Conservation (phyloP, 2,888 invertebrate species). For the Sycophila texana region DNA sequence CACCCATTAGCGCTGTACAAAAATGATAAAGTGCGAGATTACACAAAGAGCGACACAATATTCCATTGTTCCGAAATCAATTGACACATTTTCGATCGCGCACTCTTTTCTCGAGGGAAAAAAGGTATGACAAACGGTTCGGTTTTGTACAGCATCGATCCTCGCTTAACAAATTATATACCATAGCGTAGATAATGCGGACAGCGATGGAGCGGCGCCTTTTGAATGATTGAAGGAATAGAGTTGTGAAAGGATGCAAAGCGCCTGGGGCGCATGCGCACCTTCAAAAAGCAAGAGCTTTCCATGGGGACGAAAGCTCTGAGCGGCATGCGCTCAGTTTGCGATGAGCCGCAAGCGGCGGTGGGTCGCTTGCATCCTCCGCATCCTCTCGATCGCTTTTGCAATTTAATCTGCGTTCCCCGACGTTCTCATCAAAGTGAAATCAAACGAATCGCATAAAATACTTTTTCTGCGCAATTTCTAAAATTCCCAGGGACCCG, state of each 20-base stretch:
- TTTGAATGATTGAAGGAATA: slow-evolving; percentile 38
- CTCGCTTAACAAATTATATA: slow-evolving; percentile 10
- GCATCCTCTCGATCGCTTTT: neutral
- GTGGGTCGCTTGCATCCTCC: neutral
- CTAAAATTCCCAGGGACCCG: neutral
- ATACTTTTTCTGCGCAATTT: too few relatives aligned
- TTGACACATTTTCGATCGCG: neutral
- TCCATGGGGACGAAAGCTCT: slow-evolving; percentile 29
- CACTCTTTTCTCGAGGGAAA: neutral
- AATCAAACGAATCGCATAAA: too few relatives aligned
- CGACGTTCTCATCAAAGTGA: too few relatives aligned
- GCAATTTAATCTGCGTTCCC: neutral
- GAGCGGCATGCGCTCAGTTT: slow-evolving; percentile 20
- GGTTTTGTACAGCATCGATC: neutral
- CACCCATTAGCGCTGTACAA: neutral
- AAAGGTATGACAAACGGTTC: neutral
- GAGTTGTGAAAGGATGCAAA: neutral
- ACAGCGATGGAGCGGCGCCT: neutral
- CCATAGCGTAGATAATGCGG: slow-evolving; percentile 13
- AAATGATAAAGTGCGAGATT: neutral
- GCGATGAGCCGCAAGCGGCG: slow-evolving; percentile 44
- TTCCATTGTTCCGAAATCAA: too few relatives aligned
- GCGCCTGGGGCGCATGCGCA: slow-evolving; percentile 29
- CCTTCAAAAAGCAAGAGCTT: slow-evolving; percentile 43
- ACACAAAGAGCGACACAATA: too few relatives aligned